A percentile compares a stretch with the other conserved stretches of the same genome.
Conservation (phyloP, 2,113 vertebrate genomes). For the Ceratotherium simum region DNA sequence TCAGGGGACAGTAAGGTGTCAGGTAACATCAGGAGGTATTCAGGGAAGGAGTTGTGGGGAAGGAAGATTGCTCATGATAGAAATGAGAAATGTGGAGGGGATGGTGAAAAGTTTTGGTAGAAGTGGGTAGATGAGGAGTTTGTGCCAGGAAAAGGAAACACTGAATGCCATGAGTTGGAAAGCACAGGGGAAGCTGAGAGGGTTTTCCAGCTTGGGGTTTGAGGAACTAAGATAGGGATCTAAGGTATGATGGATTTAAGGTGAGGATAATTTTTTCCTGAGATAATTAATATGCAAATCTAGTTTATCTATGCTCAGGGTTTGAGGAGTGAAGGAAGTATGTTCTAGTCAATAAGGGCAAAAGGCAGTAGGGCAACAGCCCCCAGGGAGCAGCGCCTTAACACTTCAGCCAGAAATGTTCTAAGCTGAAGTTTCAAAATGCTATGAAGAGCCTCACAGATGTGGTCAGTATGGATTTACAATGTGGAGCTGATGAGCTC, state of each 20-base stretch:
- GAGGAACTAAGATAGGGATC: not conserved
- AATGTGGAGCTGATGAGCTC: not conserved
- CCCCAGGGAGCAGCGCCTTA: fast-evolving
- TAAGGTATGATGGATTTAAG: not conserved
- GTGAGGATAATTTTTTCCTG: not conserved
- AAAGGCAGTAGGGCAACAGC: not conserved
- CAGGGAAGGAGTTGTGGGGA: not conserved
- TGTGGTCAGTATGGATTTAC: not conserved
- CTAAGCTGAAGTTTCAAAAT: not conserved
- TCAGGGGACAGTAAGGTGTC: not conserved
- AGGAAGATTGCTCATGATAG: not conserved
- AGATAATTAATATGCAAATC: not conserved
- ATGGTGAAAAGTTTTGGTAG: not conserved
- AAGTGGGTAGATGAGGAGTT: not conserved
- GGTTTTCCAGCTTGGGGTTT: not conserved
- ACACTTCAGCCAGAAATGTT: not conserved
- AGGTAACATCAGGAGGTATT: not conserved
- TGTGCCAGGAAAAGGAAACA: not conserved
- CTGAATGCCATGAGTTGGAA: not conserved
- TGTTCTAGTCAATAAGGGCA: not conserved
- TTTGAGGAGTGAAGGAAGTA: not conserved
- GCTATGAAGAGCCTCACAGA: not conserved
- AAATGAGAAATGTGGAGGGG: not conserved
- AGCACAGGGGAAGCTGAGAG: not conserved
- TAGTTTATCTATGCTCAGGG: not conserved